Conservation (phyloP, 2,797 vertebrate genomes). For the Eulemur mongoz region DNA sequence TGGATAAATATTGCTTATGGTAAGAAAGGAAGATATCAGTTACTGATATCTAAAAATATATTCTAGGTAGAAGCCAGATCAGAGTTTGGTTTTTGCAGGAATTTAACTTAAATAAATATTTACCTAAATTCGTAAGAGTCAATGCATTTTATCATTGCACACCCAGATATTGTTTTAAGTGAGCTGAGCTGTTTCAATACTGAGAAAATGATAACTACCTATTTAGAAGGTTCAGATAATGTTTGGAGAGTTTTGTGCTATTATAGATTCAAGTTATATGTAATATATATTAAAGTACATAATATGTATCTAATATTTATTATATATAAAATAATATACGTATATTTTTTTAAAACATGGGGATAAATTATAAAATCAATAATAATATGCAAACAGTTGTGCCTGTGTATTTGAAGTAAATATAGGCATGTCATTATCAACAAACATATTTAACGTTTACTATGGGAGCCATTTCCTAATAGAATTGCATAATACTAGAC, state of each 20-base stretch:
- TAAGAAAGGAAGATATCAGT: slow-evolving; percentile 56
- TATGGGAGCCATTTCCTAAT: slow-evolving; percentile 77
- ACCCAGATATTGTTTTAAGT: slow-evolving; percentile 57
- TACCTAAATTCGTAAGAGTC: slow-evolving; percentile 69
- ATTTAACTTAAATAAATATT: slow-evolving; percentile 76
- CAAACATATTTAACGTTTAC: slow-evolving; percentile 71
- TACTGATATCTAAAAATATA: slow-evolving; percentile 51
- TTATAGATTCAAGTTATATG: slow-evolving; percentile 67
- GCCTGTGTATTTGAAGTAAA: slow-evolving; percentile 66
- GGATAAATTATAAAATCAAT: slow-evolving; percentile 72
- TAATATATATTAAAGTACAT: slow-evolving; percentile 66
- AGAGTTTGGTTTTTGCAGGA: slow-evolving; percentile 74
- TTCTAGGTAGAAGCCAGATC: slow-evolving; percentile 70
- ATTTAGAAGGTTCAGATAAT: slow-evolving; percentile 76
- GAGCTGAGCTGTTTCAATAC: slow-evolving; percentile 51
- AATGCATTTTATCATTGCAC: slow-evolving; percentile 80
- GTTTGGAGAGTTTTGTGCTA: slow-evolving; percentile 73
- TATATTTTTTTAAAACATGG: slow-evolving; percentile 63
- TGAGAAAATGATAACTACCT: slow-evolving; percentile 72
- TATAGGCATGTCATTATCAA: slow-evolving; percentile 75
- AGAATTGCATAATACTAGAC: slow-evolving; percentile 62
- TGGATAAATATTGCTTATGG: neutral
- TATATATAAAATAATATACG: slow-evolving; percentile 66
- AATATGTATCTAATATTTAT: slow-evolving; percentile 1
- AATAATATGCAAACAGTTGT: slow-evolving; percentile 75